These are phyloP conservation scores for Apolygus lucorum DNA, from an alignment of 1,140 invertebrate genomes.

Conservation along the genomic window DNA sequence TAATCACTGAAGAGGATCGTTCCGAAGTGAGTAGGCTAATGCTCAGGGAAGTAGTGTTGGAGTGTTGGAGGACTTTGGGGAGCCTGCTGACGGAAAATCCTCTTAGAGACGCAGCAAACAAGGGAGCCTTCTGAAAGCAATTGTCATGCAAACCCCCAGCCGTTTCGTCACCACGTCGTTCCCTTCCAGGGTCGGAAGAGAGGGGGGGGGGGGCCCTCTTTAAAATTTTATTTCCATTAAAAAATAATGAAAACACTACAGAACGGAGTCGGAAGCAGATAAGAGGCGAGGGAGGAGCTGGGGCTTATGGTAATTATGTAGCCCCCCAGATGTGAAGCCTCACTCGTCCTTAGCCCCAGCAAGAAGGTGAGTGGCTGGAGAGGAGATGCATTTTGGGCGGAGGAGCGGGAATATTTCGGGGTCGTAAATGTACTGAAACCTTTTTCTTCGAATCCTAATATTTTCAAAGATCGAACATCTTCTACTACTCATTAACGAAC, in stretches of 20 bases:
- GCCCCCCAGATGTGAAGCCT: slow-evolving; percentile 15
- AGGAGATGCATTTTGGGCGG: too few species aligned
- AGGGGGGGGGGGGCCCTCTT: too few species aligned
- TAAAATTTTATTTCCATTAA: slow-evolving; percentile 31
- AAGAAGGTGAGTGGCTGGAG: too few species aligned
- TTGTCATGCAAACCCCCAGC: slow-evolving; percentile 26
- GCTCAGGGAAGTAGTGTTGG: slow-evolving; percentile 1
- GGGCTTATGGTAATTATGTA: slow-evolving; percentile 23
- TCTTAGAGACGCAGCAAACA: slow-evolving; percentile 17
- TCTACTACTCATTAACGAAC: too few species aligned
- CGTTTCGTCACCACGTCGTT: background rate
- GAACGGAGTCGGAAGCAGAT: slow-evolving; percentile 5
- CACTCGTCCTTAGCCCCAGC: slow-evolving; percentile 19
- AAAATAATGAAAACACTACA: slow-evolving; percentile 28
- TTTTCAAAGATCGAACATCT: too few species aligned
- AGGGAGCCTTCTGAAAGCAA: slow-evolving; percentile 24
- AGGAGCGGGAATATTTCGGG: too few species aligned
- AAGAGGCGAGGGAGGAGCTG: slow-evolving; percentile 11
- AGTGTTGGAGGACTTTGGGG: too few species aligned
- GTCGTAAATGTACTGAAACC: too few species aligned
- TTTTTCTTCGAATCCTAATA: too few species aligned
- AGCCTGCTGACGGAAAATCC: too few species aligned
- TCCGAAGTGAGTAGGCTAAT: slow-evolving; percentile 17
- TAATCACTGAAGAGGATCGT: slow-evolving; percentile 6
- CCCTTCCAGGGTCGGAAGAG: background rate